Conservation (phyloP, 1,140 invertebrate genomes). For the Bombus huntii region DNA sequence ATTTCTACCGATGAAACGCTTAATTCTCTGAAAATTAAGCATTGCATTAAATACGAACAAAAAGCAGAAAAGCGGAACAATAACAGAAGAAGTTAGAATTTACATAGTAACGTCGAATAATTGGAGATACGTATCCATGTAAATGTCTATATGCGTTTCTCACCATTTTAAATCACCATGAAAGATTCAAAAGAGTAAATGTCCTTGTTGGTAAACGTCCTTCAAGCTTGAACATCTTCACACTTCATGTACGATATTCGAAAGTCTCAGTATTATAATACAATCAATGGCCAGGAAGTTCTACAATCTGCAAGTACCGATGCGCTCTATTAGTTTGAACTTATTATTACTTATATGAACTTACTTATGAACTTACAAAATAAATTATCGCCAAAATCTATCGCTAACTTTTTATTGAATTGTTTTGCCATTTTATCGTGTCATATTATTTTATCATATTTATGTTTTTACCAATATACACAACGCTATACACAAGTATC, state of each 20-base stretch:
- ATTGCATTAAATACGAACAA: background rate
- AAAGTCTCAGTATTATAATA: conserved; percentile 1
- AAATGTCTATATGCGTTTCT: no score
- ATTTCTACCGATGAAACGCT: background rate
- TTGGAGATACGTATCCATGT: no score
- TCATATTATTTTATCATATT: background rate
- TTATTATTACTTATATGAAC: no score
- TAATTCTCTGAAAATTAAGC: background rate
- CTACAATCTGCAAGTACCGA: background rate
- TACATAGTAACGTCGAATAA: no score
- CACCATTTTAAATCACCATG: background rate
- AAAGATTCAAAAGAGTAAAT: background rate
- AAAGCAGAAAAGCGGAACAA: background rate
- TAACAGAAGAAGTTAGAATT: background rate
- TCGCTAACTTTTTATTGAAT: background rate
- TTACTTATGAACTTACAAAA: background rate
- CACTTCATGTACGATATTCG: background rate
- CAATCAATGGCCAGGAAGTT: background rate
- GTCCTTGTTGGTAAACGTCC: conserved; percentile 3
- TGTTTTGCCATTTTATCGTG: background rate
- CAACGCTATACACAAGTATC: background rate
- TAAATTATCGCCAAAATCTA: no score
- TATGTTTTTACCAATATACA: background rate
- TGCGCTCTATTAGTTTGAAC: background rate
- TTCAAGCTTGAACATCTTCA: conserved; percentile 24